These are phyloP conservation scores for Yponomeuta evonymella DNA, from an alignment of 2,888 invertebrate species.

Conservation along the genomic window DNA sequence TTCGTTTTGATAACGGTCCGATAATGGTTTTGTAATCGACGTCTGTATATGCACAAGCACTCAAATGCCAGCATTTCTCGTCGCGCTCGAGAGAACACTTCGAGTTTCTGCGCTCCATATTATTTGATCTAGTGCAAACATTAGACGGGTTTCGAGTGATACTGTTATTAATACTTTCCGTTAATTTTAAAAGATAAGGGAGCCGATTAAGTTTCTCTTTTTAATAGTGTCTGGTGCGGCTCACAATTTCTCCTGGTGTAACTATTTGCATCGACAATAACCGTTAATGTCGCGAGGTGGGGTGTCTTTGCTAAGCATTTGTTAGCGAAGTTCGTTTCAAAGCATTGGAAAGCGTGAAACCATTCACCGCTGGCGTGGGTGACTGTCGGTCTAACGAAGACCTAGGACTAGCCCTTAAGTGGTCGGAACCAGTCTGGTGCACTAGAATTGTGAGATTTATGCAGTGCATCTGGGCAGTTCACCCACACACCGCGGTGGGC, in stretches of 20 bases:
- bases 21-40: constrained; percentile 11
- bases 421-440: constrained; percentile 8
- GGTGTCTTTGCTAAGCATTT: constrained; percentile 1
- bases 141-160: constrained; percentile 14
- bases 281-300: constrained; percentile 1
- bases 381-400: constrained; percentile 26
- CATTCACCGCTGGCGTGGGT: constrained; percentile 42
- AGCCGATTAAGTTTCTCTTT: constrained; percentile 5
- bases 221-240: neutral
- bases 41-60: neutral
- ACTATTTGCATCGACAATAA: constrained; percentile 3
- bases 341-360: constrained; percentile 47
- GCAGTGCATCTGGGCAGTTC: constrained; percentile 24
- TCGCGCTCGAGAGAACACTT: constrained; percentile 7
- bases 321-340: constrained; percentile 28
- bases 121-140: constrained; percentile 13
- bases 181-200: constrained; percentile 6
- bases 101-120: constrained; percentile 15
- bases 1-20: constrained; percentile 14
- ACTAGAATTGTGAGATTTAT: constrained; percentile 18
- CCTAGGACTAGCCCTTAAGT: constrained; percentile 23
- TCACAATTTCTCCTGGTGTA: neutral
- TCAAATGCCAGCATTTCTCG: neutral
- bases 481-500: constrained; percentile 34
- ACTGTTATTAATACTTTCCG: constrained; percentile 16